Base-by-base conservation (phyloP, 2,888 invertebrate genomes). In the Dorcus hopei region DNA sequence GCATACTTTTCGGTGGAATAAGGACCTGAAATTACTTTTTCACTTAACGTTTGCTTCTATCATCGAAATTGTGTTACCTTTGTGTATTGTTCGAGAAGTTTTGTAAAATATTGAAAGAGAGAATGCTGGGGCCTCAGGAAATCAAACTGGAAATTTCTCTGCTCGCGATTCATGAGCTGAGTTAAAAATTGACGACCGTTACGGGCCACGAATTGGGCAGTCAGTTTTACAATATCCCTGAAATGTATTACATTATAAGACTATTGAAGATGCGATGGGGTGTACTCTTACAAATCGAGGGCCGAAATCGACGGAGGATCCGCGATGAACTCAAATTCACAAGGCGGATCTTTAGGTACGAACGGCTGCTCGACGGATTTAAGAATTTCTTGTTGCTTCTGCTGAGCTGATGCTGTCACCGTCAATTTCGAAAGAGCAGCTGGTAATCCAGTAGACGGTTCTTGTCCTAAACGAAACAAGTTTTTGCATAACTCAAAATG, bases 261-360 rank as follows among this genome's bases (percentile, higher is more conserved):
- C 5, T 42, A 4, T 33, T 8, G 0, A 3, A 16, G 19, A 49
- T 55, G 14, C 23, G 47, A 58, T 47, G 8, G 39, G 19, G 42
- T 38, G 52, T 33, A 47, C 48, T 80, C 85, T 83, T 81, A 91
- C 86, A 99, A 84, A 79, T 99, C 99, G 61, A 97, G 83, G 1
- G 97, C 97, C 1, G 98, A 98, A 70, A 99, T 98, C 1, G 97
- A 97, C 1, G 98, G 97, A 0, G 99, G 97, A 81, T 99, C 99
- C 7, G 96, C 96, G 51, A 93, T 88, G 77, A 95, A 97, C 77
- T 97, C 96, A 79, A 91, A 96, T 64, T 95, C 94, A 33, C 86
- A 81, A 0, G 97, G 97, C 0, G 96, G 94, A 71, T 96, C 95
- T 71, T 92, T 93, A 0, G 95, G 95, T 2, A 95, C 85, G 65